Evolutionary conservation across 2,797 vertebrate genomes (phyloP), one percentile per base, ranked within the genome.

Genomic region (Anisognathus igniventris): DNA sequence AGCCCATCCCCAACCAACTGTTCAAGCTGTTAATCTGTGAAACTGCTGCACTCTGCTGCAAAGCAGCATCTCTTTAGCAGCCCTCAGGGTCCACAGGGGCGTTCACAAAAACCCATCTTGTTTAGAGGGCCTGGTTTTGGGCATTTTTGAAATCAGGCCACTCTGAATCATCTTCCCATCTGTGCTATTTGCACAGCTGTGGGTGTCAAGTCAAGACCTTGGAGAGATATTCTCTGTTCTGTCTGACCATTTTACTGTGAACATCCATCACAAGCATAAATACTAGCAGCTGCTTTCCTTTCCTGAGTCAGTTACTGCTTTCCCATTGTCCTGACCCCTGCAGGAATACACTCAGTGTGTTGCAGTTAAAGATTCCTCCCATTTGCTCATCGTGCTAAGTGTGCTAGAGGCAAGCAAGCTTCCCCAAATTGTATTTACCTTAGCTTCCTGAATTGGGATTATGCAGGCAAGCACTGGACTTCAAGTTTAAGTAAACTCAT

Each of bases 201-300:
- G 90, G 94, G 85, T 73, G 58, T 94, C 90, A 77, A 93, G 96
- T 93, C 94, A 93, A 94, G 96, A 92, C 96, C 95, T 94, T 95
- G 94, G 89, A 96, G 75, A 74, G 90, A 88, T 83, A 64, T 37
- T 80, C 87, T 67, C 42, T 93, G 54, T 90, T 88, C 87, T 96
- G 92, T 93, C 95, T 93, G 92, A 92, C 87, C 87, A 53, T 87
- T 94, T 93, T 87, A 89, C 89, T 83, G 79, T 57, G 87, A 93
- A 86, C 91, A 96, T 96, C 94, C 75, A 95, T 96, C 95, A 93
- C 45, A 9, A 90, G 72, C 61, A 53, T 86, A 94, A 96, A 93
- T 86, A 77, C 78, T 86, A 93, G 89, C 96, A 96, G 94, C 95
- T 94, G 91, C 91, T 93, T 91, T 77, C 62, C 84, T 83, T 92